phyloP scores from a whole-genome alignment of 1,140 invertebrate species.

The Thaumetopoea pityocampa region DNA sequence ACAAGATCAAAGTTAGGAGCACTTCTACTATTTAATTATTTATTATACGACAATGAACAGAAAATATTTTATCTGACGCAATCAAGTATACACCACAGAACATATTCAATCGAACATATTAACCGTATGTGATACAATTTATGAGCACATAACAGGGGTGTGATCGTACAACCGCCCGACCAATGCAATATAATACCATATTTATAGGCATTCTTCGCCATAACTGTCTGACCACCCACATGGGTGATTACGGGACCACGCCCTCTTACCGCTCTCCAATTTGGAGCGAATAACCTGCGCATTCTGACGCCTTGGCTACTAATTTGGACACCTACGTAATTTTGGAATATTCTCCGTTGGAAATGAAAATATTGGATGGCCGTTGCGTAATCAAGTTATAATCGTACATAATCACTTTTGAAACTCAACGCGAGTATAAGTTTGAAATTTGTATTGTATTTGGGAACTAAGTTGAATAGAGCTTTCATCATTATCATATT shows the following conservation, averaged over 20 bases:
- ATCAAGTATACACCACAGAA: conserved; percentile 1
- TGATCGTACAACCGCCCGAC: conserved; percentile 25
- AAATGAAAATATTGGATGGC: too few relatives aligned
- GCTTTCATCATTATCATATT: too few relatives aligned
- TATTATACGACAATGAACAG: too few relatives aligned
- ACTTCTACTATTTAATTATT: too few relatives aligned
- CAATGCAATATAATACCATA: conserved; percentile 33
- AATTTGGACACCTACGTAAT: conserved; percentile 38
- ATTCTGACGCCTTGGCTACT: conserved; percentile 27
- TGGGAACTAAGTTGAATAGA: too few relatives aligned
- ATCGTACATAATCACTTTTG: too few relatives aligned
- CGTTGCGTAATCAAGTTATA: too few relatives aligned
- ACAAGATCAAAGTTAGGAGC: too few relatives aligned
- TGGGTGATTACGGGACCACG: conserved; percentile 41
- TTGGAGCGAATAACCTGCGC: conserved; percentile 39
- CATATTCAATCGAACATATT: conserved; percentile 12
- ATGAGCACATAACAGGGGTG: conserved; percentile 37
- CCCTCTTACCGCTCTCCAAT: conserved; percentile 46
- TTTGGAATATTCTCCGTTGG: too few relatives aligned
- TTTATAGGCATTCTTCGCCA: conserved; percentile 37
- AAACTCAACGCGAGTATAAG: too few relatives aligned
- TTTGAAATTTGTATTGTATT: too few relatives aligned
- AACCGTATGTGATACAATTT: conserved; percentile 25
- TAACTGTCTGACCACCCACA: conserved; percentile 52
- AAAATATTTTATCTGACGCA: too few relatives aligned